Percentiles rank a stretch among this genome's conserved stretches.
Evolutionary conservation across 2,797 vertebrate species (phyloP).

Genomic region (Peromyscus attwateri): DNA sequence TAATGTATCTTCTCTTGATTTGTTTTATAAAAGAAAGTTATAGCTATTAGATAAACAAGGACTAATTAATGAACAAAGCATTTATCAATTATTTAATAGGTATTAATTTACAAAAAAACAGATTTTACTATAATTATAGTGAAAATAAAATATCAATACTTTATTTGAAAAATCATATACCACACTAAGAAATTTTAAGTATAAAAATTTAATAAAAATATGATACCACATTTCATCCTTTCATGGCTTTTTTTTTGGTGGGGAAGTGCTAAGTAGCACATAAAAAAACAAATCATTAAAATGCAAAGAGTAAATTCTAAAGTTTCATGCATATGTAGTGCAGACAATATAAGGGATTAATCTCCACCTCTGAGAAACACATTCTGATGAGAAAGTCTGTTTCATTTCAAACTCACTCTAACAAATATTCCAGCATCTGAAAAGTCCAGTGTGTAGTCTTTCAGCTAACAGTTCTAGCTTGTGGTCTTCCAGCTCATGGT

Average conservation of each 20-base stretch:
- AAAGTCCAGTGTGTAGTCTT: neutral
- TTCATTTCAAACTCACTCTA: neutral
- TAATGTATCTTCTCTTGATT: neutral
- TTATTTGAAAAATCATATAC: neutral
- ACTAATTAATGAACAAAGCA: neutral
- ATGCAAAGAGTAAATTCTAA: neutral
- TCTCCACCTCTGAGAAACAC: neutral
- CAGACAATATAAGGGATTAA: neutral
- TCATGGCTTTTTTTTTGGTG: neutral
- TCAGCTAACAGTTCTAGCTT: neutral
- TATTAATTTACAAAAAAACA: slow-evolving; percentile 49
- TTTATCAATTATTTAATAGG: slow-evolving; percentile 26
- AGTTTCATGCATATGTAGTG: neutral
- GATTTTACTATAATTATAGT: neutral
- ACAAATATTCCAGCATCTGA: neutral
- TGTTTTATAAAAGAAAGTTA: slow-evolving; percentile 32
- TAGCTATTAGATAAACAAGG: slow-evolving; percentile 28
- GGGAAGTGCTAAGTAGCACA: neutral
- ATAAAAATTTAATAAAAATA: slow-evolving; percentile 25
- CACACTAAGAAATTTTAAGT: slow-evolving; percentile 27
- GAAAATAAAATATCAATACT: neutral
- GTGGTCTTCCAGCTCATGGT: too few relatives aligned
- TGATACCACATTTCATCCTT: neutral
- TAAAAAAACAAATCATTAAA: neutral
- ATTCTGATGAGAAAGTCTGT: neutral